A percentile compares a stretch with the other conserved stretches of the same genome.
Evolutionary conservation across 2,888 invertebrate genomes (phyloP).

Genomic region (Drosophila ustulata): DNA sequence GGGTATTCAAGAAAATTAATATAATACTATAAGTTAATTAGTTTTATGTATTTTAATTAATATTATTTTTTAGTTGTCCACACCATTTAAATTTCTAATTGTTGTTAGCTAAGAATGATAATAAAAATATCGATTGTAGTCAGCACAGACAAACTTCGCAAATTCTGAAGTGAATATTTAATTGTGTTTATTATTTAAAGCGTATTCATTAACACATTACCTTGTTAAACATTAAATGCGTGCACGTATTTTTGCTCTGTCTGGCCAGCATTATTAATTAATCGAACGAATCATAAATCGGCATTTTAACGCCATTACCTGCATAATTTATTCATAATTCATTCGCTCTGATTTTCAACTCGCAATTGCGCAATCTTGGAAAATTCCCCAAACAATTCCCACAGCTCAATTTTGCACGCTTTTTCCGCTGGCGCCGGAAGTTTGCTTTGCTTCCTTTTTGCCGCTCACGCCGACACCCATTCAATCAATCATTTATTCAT

Average conservation of each 20-base stretch:
- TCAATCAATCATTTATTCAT: conserved; percentile 62
- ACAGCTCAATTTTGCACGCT: conserved; percentile 34
- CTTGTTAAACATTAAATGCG: too few relatives aligned
- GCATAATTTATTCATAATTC: conserved; percentile 43
- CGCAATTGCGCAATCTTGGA: conserved; percentile 26
- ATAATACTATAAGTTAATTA: too few relatives aligned
- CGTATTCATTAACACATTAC: too few relatives aligned
- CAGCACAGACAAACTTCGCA: too few relatives aligned
- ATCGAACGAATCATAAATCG: conserved; percentile 8
- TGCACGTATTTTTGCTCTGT: background rate
- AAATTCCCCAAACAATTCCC: conserved; percentile 31
- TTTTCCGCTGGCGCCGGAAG: conserved; percentile 40
- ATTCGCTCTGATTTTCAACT: conserved; percentile 18
- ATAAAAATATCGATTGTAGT: too few relatives aligned
- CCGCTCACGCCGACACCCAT: conserved; percentile 30
- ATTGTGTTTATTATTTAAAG: background rate
- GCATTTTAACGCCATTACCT: conserved; percentile 31
- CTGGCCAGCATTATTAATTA: conserved; percentile 21
- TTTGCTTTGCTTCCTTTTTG: conserved; percentile 19
- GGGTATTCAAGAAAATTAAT: too few relatives aligned
- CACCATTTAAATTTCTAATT: too few relatives aligned
- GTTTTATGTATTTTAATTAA: too few relatives aligned
- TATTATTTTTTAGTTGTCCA: too few relatives aligned
- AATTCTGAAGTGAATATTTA: background rate
- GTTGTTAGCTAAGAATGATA: too few relatives aligned